A percentile compares a stretch with the other conserved stretches of the same genome.
Conservation (phyloP, 2,888 invertebrate species). For the Ophion ellenae region DNA sequence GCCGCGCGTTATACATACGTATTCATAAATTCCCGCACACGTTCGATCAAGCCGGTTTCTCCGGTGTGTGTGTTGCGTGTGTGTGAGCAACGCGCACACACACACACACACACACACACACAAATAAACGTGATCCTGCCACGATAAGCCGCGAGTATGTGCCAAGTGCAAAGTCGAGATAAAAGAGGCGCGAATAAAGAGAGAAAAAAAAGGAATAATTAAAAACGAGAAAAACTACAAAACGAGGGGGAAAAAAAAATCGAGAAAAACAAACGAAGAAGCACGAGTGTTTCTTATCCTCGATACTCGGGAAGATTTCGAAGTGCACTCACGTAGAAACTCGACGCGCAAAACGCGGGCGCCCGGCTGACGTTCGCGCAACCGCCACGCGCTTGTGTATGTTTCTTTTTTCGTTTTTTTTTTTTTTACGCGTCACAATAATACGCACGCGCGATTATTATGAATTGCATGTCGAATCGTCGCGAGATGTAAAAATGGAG, state of each 20-base stretch:
- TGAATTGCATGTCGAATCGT: no score
- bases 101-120: background rate
- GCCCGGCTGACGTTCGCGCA: constrained; percentile 10
- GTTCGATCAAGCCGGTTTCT: background rate
- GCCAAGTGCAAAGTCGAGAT: background rate
- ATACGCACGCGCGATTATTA: no score
- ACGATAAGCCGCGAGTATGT: background rate
- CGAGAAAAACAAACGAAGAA: constrained; percentile 71
- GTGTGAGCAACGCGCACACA: background rate
- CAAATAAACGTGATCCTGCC: background rate
- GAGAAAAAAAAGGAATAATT: background rate
- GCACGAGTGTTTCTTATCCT: constrained; percentile 20
- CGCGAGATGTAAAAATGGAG: no score
- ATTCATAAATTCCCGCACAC: constrained; percentile 6
- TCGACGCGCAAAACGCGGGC: constrained; percentile 65
- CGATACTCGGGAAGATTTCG: constrained; percentile 64
- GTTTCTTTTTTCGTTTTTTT: no score
- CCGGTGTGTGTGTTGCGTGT: background rate
- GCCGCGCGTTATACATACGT: constrained; percentile 1
- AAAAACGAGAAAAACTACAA: background rate
- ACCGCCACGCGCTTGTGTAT: no score
- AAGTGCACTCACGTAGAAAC: constrained; percentile 76
- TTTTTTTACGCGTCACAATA: no score
- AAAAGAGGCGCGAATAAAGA: background rate
- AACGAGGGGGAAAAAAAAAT: background rate